Evolutionary conservation across 2,888 invertebrate genomes (phyloP).

Genomic region (Agonum fuliginosum): DNA sequence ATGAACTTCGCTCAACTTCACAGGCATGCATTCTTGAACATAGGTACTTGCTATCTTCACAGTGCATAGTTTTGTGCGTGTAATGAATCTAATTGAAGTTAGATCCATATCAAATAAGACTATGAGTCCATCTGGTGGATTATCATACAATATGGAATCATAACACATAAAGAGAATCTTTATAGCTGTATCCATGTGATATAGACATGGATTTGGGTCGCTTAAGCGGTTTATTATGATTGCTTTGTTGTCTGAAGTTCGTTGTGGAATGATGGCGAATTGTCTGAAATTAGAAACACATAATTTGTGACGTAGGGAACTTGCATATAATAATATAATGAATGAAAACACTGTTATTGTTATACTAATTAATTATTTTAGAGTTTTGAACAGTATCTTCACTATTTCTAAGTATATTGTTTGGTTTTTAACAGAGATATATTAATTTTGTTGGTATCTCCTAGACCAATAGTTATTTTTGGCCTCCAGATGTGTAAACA

Average conservation of each 20-base stretch:
- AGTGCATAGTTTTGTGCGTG: conserved; percentile 65
- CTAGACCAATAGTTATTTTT: too few relatives aligned
- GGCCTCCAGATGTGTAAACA: too few relatives aligned
- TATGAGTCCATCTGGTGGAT: conserved; percentile 80
- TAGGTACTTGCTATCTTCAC: conserved; percentile 80
- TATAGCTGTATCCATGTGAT: conserved; percentile 77
- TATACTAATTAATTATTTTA: too few relatives aligned
- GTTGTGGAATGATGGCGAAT: conserved; percentile 76
- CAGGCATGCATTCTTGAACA: conserved; percentile 81
- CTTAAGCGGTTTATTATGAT: conserved; percentile 79
- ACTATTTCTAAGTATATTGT: too few relatives aligned
- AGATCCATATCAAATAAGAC: conserved; percentile 80
- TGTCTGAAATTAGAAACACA: conserved; percentile 74
- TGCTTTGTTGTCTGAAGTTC: conserved; percentile 77
- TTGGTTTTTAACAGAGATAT: too few relatives aligned
- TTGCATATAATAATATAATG: too few relatives aligned
- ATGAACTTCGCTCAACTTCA: conserved; percentile 80
- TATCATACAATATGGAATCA: conserved; percentile 75
- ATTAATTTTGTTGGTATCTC: too few relatives aligned
- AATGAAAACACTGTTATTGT: too few relatives aligned
- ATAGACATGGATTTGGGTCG: conserved; percentile 76
- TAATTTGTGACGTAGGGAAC: neutral
- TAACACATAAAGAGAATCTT: conserved; percentile 72
- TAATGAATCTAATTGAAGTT: conserved; percentile 66
- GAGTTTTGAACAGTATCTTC: too few relatives aligned